phyloP scores from a whole-genome alignment of 2,797 vertebrate species.

The Spondyliosoma cantharus region DNA sequence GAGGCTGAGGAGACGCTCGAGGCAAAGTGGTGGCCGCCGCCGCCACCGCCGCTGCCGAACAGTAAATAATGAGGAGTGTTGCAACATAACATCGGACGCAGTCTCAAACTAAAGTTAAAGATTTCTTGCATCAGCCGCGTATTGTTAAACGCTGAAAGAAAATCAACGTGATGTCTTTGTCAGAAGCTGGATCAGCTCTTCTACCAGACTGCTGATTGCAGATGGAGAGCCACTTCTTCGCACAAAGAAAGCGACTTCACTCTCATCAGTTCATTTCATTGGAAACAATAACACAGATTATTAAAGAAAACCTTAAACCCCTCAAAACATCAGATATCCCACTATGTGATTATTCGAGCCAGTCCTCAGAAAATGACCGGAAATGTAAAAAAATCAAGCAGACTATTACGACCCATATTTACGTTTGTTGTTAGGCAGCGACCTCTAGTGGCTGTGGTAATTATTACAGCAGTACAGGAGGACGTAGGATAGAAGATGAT shows the following conservation, averaged over 20 bases:
- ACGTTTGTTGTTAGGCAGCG: no score
- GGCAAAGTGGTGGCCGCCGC: not conserved
- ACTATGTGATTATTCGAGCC: no score
- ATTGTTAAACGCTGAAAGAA: not conserved
- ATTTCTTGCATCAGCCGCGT: not conserved
- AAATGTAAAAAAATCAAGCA: no score
- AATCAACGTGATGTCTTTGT: not conserved
- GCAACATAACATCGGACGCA: no score
- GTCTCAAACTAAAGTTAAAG: not conserved
- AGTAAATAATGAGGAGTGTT: slow-evolving; percentile 1
- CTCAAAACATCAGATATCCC: not conserved
- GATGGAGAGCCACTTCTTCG: not conserved
- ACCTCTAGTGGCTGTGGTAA: no score
- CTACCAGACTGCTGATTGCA: not conserved
- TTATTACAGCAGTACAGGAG: no score
- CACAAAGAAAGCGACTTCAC: not conserved
- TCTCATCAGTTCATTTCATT: not conserved
- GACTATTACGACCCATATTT: no score
- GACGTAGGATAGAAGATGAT: no score
- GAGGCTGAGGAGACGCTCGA: not conserved
- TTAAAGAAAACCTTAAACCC: no score
- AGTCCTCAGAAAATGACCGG: no score
- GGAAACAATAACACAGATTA: not conserved
- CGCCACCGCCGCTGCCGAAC: slow-evolving; percentile 1
- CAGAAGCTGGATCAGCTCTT: not conserved